Base-by-base conservation (phyloP, 1,140 invertebrate genomes). In the Eubasilissa regina region DNA sequence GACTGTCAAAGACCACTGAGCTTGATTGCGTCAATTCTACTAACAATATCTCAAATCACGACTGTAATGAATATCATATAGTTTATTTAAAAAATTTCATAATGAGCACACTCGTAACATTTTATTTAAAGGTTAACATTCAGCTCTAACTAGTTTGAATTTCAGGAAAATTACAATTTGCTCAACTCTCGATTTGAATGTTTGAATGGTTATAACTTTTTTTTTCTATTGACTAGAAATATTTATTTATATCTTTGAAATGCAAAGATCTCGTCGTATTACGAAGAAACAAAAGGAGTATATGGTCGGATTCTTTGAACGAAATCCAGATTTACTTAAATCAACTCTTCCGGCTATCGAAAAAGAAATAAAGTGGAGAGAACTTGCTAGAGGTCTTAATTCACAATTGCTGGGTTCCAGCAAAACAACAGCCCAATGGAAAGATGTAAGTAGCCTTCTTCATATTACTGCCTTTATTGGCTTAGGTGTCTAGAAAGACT, bases 321-420 rank as follows among this genome's bases (percentile, higher is more conserved):
- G 51, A 53, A 72, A 72, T 72, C 45, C 68, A 47, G 68, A 51
- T 13, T 51, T 51, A 9, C 43, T 72, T 17, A 53, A 48, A 13
- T 11, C 21, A 21, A 51, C 45, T n/a, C 68, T 51, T 10, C 68
- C 48, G 21, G 21, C 15, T 51, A 13, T 72, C 11, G 68, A 72
- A 19, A 72, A 35, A 53, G 68, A 72, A 72, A n/a, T 72, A 11
- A 72, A 72, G 25, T 72, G 68, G 68, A 72, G 48, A 72, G 48
- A 72, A 12, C 17, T 72, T 13, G 68, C 68, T 25, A 51, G 48
- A 13, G 68, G 44, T 10, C 68, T 72, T 11, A 72, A 72, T 35
- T 47, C 68, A 12, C 45, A 51, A 21, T 10, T 21, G 19, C 51
- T 48, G n/a, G 68, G 68, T 53, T 21, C 68, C 44, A 72, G 68